These are phyloP conservation scores for Andricus grossulariae DNA, from an alignment of 1,140 invertebrate genomes.

Conservation along the genomic window DNA sequence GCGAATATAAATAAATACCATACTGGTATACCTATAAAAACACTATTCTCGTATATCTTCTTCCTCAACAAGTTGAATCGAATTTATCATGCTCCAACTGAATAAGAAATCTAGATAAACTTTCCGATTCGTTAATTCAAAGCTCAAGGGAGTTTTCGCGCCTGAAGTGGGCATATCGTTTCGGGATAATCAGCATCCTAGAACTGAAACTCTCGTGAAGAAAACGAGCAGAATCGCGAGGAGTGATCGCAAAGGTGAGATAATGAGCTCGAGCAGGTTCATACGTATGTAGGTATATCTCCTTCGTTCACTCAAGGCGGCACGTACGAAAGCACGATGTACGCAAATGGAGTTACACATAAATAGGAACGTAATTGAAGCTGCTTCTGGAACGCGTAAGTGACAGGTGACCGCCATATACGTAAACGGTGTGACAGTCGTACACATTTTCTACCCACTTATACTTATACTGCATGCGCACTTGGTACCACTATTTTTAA, in stretches of 20 bases:
- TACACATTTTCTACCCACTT: conserved; percentile 34
- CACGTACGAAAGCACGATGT: conserved; percentile 22
- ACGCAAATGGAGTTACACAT: conserved; percentile 45
- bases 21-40: too few species aligned
- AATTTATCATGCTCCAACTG: too few species aligned
- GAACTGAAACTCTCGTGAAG: conserved; percentile 29
- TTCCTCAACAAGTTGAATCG: too few species aligned
- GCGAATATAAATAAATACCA: too few species aligned
- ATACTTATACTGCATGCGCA: not conserved
- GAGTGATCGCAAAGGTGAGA: conserved; percentile 45
- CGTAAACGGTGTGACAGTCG: conserved; percentile 48
- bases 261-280: conserved; percentile 48
- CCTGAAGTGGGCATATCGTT: conserved; percentile 35
- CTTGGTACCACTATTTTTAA: conserved; percentile 11
- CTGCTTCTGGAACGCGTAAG: conserved; percentile 64
- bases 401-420: conserved; percentile 70
- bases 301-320: conserved; percentile 30
- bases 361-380: conserved; percentile 64
- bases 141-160: conserved; percentile 26
- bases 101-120: not conserved
- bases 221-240: conserved; percentile 40
- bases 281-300: conserved; percentile 36
- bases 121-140: conserved; percentile 17
- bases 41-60: too few species aligned
- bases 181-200: conserved; percentile 41